These are phyloP conservation scores for Omphaloscelis lunosa DNA, from an alignment of 2,888 invertebrate genomes.

Conservation along the genomic window DNA sequence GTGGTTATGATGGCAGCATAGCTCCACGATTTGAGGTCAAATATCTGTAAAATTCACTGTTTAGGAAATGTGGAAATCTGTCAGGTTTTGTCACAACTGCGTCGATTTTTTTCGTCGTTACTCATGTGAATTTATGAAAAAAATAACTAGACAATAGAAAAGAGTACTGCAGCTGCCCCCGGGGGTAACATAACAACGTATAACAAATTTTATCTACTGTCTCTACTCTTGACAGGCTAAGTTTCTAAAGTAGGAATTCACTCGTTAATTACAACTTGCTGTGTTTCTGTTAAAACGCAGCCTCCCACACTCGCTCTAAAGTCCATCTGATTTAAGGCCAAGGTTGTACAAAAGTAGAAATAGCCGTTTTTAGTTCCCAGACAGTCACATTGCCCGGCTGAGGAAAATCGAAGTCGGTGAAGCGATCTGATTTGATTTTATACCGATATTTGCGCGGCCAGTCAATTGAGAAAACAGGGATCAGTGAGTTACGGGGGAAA, in stretches of 20 bases:
- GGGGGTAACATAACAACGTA: not conserved
- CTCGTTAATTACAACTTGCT: not conserved
- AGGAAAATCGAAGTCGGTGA: constrained; percentile 38
- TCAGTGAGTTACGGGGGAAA: constrained; percentile 44
- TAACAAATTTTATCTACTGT: not conserved
- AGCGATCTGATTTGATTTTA: constrained; percentile 59
- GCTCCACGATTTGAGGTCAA: not conserved
- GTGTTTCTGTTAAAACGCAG: not conserved
- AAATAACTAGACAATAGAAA: not conserved
- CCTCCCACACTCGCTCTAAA: constrained; percentile 28
- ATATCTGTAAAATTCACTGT: not conserved
- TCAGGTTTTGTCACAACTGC: too few species aligned
- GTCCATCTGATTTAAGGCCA: constrained; percentile 17
- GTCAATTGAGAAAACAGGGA: constrained; percentile 62
- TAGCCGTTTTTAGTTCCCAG: constrained; percentile 46
- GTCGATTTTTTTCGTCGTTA: not conserved
- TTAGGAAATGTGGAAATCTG: too few species aligned
- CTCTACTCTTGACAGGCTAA: not conserved
- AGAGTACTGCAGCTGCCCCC: not conserved
- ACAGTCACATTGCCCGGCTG: constrained; percentile 33
- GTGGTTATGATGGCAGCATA: constrained; percentile 1
- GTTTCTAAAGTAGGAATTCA: not conserved
- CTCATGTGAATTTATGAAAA: not conserved
- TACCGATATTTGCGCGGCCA: constrained; percentile 56
- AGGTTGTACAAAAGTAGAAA: constrained; percentile 41